Base-by-base conservation (phyloP, 2,888 invertebrate species). In the Drosophila prostipennis region DNA sequence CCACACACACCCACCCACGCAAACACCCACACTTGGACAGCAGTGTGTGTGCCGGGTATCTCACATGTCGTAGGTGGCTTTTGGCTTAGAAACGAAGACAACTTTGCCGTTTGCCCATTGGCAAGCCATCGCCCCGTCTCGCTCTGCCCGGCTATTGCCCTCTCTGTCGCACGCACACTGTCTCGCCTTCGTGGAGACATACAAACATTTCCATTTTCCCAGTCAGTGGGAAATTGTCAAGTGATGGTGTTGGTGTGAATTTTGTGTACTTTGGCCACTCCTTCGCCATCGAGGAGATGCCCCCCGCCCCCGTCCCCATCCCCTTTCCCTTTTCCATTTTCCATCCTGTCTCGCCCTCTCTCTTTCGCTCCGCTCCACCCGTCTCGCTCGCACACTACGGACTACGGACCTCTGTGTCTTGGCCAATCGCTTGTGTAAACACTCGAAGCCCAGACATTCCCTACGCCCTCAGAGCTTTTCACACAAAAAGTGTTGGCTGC, bases 361-460 rank as follows among this genome's bases (percentile, higher is more conserved):
- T 48, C 69, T 59, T 29, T 65, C 26, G 48, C 51, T 32, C 51
- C 54, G 60, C 16, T 5, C 29, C 36, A 19, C 29, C 51, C 49
- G 16, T 42, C 43, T 45, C 63, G 53, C 46, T 59, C 48, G 89
- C 89, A 86, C 58, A 16, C 40, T 16, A 4, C 8, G 29, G 32
- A 19, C 58, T 36, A 19, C 42, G 42, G 48, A 34, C 10, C 57
- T 36, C 58, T 51, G 72, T 54, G 85, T 79, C 81, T 91, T 90
- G 91, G 90, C 92, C 92, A 92, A 92, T 92, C 91, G 90, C 86
- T 90, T 91, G 90, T 89, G 91, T 89, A 91, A 91, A 91, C 90
- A 91, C 86, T 71, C 67, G 56, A 37, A 34, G 59, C 56, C 45
- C 55, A 46, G 40, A 55, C 53, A 57, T 77, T 70, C 65, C 53